phyloP scores from a whole-genome alignment of 2,797 vertebrate genomes.

The Cossypha dichroa region DNA sequence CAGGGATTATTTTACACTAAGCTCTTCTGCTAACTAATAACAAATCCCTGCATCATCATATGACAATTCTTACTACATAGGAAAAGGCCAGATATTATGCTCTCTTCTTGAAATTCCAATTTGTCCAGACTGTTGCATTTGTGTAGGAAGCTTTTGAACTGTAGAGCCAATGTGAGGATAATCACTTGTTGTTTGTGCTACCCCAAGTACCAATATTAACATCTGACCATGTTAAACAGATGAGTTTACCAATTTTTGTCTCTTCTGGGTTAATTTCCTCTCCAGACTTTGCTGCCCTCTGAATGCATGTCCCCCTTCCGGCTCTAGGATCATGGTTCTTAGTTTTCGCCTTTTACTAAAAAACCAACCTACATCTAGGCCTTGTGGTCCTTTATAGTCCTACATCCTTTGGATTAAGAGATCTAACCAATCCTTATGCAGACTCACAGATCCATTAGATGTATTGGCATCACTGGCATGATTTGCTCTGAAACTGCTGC shows the following conservation, averaged over 20 bases:
- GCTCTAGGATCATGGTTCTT: background rate
- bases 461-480: background rate
- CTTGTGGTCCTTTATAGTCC: accelerated
- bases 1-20: background rate
- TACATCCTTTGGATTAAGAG: background rate
- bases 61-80: background rate
- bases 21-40: background rate
- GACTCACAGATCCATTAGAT: background rate
- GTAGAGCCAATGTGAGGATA: background rate
- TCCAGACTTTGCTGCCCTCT: background rate
- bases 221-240: background rate
- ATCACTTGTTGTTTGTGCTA: background rate
- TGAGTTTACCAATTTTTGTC: background rate
- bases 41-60: background rate
- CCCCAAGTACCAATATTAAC: background rate
- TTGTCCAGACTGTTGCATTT: background rate
- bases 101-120: background rate
- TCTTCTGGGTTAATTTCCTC: background rate
- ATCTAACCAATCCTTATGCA: background rate
- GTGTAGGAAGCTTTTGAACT: background rate
- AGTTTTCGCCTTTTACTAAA: background rate
- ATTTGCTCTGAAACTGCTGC: background rate
- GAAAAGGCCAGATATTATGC: background rate
- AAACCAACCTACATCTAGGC: background rate
- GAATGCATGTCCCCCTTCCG: background rate